A percentile compares a stretch with the other conserved stretches of the same genome.
Evolutionary conservation across 1,140 invertebrate genomes (phyloP).

Genomic region (Drosophila burlai): DNA sequence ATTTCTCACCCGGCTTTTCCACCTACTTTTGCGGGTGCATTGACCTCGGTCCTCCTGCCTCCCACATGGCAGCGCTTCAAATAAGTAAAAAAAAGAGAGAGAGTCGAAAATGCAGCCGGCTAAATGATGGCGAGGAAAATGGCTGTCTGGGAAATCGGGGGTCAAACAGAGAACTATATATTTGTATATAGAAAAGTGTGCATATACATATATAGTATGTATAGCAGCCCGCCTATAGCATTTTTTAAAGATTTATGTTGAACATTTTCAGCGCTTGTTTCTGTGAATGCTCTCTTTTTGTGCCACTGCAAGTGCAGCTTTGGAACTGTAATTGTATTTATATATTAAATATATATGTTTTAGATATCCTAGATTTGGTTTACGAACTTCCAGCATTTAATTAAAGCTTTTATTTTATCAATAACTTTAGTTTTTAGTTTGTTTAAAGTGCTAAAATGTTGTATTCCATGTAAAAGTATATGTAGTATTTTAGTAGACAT

Average conservation of each 20-base stretch:
- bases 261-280: constrained; percentile 27
- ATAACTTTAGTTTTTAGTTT: neutral
- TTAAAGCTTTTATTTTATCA: neutral
- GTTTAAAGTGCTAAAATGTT: neutral
- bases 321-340: neutral
- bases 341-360: neutral
- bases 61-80: constrained; percentile 19
- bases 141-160: constrained; percentile 34
- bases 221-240: neutral
- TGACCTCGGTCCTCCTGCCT: constrained; percentile 42
- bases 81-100: constrained; percentile 8
- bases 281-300: constrained; percentile 6
- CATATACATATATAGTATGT: neutral
- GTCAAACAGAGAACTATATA: constrained; percentile 22
- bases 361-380: neutral
- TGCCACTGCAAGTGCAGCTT: no score
- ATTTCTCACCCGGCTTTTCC: constrained; percentile 9
- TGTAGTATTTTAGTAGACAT: no score
- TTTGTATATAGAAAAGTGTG: neutral
- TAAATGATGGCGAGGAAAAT: constrained; percentile 29
- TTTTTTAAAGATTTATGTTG: constrained; percentile 54
- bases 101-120: constrained; percentile 34
- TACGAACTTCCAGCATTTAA: fast-evolving
- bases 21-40: constrained; percentile 47
- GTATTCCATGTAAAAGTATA: no score